Percentiles rank a stretch among this genome's conserved stretches.
Evolutionary conservation across 2,888 invertebrate genomes (phyloP).

Genomic region (Aelia acuminata): DNA sequence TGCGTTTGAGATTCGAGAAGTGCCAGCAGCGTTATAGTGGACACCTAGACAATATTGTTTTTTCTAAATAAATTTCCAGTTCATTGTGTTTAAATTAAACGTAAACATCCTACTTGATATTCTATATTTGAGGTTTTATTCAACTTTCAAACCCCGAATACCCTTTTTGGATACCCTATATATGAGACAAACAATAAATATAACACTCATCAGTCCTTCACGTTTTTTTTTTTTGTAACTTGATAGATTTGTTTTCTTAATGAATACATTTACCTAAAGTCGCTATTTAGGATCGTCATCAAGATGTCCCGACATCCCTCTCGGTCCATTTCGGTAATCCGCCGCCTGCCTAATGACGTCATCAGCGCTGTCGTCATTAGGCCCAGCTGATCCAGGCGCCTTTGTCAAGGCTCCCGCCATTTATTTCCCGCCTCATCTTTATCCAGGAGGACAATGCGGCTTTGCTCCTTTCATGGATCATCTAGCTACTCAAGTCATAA

Average conservation of each 20-base stretch:
- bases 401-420: neutral
- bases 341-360: constrained; percentile 2
- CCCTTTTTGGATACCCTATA: no score
- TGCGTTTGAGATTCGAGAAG: no score
- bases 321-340: constrained; percentile 29
- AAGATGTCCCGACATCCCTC: constrained; percentile 2
- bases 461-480: constrained; percentile 36
- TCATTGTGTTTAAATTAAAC: no score
- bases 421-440: neutral
- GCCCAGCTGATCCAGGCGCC: neutral
- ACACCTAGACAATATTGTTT: no score
- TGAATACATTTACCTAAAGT: constrained; percentile 3
- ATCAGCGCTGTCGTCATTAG: constrained; percentile 9
- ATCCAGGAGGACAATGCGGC: neutral
- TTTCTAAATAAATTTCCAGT: no score
- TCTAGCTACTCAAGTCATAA: constrained; percentile 33
- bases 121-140: no score
- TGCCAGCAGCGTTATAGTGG: no score
- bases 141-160: no score
- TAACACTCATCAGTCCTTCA: neutral
- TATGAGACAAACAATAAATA: neutral
- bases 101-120: no score
- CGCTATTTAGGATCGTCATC: neutral
- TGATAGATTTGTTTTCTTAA: neutral
- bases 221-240: neutral